Base-by-base conservation (phyloP, 1,140 invertebrate genomes). In the Mycetomoellerius zeteki region DNA sequence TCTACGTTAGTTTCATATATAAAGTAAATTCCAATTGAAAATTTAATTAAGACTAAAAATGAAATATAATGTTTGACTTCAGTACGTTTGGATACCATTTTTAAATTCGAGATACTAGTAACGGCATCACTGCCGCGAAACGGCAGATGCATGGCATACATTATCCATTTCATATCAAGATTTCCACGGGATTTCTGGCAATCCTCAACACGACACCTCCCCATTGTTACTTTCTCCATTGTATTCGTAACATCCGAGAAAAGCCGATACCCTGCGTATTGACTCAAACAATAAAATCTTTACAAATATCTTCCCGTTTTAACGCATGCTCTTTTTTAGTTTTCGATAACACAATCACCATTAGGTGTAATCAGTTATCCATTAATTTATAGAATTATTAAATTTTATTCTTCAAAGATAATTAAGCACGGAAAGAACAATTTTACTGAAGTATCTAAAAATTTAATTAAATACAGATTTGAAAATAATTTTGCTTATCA, bases 271-370 rank as follows among this genome's bases (percentile, higher is more conserved):
- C 37, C 30, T 30, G 56, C 24, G 27, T 24, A 65, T 71, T 73
- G 80, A 84, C 33, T 89, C 52, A 50, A 90, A 88, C 87, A 82
- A 90, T 88, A 91, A 92, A 92, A 91, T 89, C 90, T 84, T 87
- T 85, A 86, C 65, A 71, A 81, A 81, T 71, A 54, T 54, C 64
- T 52, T 27, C 21, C 30, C 65, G n/a, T 52, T 60, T 71, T 54
- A 14, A 27, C 24, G 21, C 37, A 6, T 21, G 37, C 16, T 37
- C 37, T 37, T 50, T 30, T 47, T 47, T n/a, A 33, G 10, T 16
- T 64, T 58, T 16, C n/a, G 14, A 80, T 67, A 12, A 43, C 37
- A 37, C 76, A 43, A 78, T 78, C n/a, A 21, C 24, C 54, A 19
- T 30, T 30, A 2, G 16, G n/a, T 52, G 47, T n/a, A 37, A 24